Evolutionary conservation across 2,888 invertebrate species (phyloP), one percentile per base, ranked within the genome.

Genomic region (Dicycla oo): DNA sequence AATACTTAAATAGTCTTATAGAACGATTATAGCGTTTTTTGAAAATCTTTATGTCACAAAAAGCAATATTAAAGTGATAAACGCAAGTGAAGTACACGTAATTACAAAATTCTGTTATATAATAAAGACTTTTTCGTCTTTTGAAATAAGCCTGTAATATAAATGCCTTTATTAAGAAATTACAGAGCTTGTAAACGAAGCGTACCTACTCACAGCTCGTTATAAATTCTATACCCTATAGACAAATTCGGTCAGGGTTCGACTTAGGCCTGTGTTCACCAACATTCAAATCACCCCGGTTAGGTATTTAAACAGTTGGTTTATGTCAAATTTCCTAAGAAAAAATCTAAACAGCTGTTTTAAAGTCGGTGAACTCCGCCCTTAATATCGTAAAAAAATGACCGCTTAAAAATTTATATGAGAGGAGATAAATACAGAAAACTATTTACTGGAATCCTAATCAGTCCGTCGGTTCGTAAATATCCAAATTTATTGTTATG

Each of bases 401-500:
- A 40, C 58, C 47, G 30, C 47, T 77, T 30, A 53, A 76, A 51
- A 60, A 23, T 30, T 5, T 69, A 30, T 47, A 60, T n/a, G 20
- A 13, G 40, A 60, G 18, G 8, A n/a, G n/a, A 30, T 51, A 47
- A 60, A 58, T 49, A 73, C 62, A 49, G n/a, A 72, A 45, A 62
- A 61, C 57, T 61, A 51, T 61, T 65, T 61, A 61, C 38, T 49
- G 54, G 13, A 63, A 70, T 58, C n/a, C 26, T 26, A 78, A 62
- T 47, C 51, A 78, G 62, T 71, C 78, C 57, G 71, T 70, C 61
- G 56, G 45, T 40, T 51, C 57, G 62, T 62, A 51, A 78, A 62
- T 78, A 62, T 71, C 38, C 18, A 43, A 70, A 47, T 56, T 53
- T 78, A 78, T 62, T 78, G 57, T 78, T 54, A 54, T 78, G n/a